Percentiles rank a stretch among this genome's conserved stretches.
phyloP scores from a whole-genome alignment of 2,888 invertebrate species.

The Agriotes lineatus region DNA sequence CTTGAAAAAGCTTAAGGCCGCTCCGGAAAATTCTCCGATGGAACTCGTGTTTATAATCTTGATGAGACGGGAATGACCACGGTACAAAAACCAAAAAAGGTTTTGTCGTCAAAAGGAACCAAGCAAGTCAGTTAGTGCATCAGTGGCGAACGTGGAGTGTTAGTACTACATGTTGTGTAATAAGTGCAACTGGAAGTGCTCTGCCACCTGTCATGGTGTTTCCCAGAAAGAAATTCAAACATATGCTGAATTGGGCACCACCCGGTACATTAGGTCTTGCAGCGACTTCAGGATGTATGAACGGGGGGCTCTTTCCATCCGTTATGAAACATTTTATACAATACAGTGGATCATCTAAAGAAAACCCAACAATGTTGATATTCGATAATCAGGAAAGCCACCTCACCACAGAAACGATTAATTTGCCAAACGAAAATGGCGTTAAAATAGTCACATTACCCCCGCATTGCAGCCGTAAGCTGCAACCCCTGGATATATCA shows the following conservation, averaged over 20 bases:
- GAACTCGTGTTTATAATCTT: conserved; percentile 19
- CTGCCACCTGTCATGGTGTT: neutral
- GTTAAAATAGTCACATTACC: conserved; percentile 62
- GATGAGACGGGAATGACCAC: conserved; percentile 21
- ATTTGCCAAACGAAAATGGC: conserved; percentile 58
- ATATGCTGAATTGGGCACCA: neutral
- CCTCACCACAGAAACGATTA: conserved; percentile 45
- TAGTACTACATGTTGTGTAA: conserved; percentile 30
- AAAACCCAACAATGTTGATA: conserved; percentile 49
- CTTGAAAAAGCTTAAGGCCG: neutral
- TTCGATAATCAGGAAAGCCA: conserved; percentile 59
- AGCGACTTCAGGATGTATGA: conserved; percentile 37
- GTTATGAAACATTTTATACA: neutral
- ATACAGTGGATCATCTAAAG: neutral
- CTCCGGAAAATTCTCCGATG: conserved; percentile 6
- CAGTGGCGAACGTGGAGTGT: no score
- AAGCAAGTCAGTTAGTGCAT: no score
- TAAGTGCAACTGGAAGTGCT: neutral
- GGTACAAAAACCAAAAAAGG: conserved; percentile 31
- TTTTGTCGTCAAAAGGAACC: conserved; percentile 17
- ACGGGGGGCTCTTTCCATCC: conserved; percentile 31
- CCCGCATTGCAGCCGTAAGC: conserved; percentile 60
- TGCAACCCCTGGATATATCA: conserved; percentile 56
- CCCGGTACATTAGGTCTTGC: neutral
- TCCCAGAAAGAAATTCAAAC: neutral